Conservation (phyloP, 2,113 vertebrate genomes). For the Eclectus roratus region DNA sequence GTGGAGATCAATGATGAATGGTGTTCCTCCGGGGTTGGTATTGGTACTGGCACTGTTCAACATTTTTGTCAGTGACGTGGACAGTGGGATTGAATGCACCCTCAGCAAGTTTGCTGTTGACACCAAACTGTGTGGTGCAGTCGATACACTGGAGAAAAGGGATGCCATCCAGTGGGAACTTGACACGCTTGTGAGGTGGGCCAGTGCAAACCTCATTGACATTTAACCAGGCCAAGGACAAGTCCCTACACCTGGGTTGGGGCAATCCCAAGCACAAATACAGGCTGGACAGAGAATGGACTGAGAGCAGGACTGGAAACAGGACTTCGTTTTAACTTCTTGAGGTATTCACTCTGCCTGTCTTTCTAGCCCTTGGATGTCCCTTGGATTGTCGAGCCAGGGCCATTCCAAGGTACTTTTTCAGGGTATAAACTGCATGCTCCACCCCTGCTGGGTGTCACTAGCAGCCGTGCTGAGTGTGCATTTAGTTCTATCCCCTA, state of each 20-base stretch:
- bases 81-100: neutral
- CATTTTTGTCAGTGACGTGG: neutral
- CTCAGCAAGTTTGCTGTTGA: neutral
- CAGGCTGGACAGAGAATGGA: neutral
- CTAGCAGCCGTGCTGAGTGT: neutral
- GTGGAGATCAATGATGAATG: neutral
- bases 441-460: neutral
- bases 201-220: neutral
- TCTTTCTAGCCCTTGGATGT: neutral
- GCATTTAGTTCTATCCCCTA: neutral
- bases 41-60: neutral
- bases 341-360: neutral
- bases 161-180: neutral
- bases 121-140: neutral
- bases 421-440: neutral
- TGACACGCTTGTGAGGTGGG: neutral
- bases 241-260: neutral
- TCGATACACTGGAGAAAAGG: neutral
- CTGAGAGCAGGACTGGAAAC: neutral
- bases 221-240: neutral
- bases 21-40: neutral
- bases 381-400: neutral
- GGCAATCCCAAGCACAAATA: neutral
- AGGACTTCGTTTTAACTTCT: neutral
- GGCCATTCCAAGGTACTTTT: neutral